phyloP scores from a whole-genome alignment of 2,888 invertebrate species.

The Creontiades dilutus region DNA sequence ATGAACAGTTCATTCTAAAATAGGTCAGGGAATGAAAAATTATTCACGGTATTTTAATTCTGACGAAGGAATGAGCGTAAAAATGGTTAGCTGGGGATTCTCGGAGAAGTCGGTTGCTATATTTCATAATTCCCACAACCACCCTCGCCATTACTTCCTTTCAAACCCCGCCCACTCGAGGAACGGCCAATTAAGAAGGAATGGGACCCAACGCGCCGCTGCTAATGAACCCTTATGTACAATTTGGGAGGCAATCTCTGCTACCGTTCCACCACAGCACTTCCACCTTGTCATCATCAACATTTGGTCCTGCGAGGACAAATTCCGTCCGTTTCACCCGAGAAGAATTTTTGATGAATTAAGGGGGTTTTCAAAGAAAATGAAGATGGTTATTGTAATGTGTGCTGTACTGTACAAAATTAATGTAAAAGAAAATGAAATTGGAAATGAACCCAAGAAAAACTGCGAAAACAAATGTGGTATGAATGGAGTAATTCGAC shows the following conservation, averaged over 20 bases:
- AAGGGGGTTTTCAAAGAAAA: no score
- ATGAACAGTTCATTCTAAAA: not conserved
- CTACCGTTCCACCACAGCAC: not conserved
- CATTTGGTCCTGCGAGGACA: not conserved
- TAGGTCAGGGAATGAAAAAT: not conserved
- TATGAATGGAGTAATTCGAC: no score
- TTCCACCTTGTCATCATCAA: not conserved
- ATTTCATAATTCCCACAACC: conserved; percentile 2
- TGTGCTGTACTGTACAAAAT: no score
- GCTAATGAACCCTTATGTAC: conserved; percentile 39
- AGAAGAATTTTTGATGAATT: no score
- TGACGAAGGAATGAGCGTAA: not conserved
- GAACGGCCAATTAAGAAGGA: conserved; percentile 50
- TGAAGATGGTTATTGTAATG: no score
- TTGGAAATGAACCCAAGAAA: no score
- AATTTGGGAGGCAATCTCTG: conserved; percentile 39
- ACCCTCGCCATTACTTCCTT: not conserved
- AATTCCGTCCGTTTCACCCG: not conserved
- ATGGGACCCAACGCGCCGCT: conserved; percentile 27
- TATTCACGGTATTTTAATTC: not conserved
- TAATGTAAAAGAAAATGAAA: no score
- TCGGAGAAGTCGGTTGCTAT: conserved; percentile 7
- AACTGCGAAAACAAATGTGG: no score
- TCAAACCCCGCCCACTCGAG: not conserved
- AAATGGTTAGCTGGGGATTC: conserved; percentile 15